A percentile compares a stretch with the other conserved stretches of the same genome.
Evolutionary conservation across 2,113 vertebrate species (phyloP).

Genomic region (Dryoscopus gambensis): DNA sequence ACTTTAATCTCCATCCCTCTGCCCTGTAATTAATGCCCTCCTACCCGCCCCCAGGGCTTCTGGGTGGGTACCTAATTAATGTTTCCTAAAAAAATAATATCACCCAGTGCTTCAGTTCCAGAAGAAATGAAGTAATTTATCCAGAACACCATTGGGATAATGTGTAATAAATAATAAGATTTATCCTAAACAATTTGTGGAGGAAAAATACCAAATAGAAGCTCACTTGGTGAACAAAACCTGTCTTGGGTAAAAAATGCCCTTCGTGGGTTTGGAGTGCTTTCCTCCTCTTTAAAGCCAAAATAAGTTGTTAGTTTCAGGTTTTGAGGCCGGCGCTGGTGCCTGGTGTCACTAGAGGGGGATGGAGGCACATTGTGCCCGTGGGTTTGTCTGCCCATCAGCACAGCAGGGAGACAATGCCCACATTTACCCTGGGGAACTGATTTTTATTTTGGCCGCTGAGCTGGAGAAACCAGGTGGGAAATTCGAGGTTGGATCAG

Average conservation of each 20-base stretch:
- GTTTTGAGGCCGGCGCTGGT: background rate
- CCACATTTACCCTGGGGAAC: background rate
- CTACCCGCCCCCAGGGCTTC: background rate
- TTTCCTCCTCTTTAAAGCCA: background rate
- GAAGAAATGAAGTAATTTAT: background rate
- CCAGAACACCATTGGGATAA: background rate
- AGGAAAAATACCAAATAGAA: background rate
- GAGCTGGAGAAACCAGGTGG: rapidly evolving
- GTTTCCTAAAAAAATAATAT: background rate
- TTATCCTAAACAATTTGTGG: background rate
- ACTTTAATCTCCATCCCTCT: background rate
- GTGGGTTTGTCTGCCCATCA: background rate
- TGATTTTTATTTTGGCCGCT: background rate
- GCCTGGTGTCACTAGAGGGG: slow-evolving; percentile 30
- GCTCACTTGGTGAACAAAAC: background rate
- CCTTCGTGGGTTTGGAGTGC: background rate
- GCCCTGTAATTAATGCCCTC: background rate
- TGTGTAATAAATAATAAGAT: background rate
- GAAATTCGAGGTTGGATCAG: background rate
- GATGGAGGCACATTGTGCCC: background rate
- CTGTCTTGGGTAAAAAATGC: background rate
- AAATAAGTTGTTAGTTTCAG: rapidly evolving
- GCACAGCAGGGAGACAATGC: background rate
- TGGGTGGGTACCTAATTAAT: background rate
- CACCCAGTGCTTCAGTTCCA: background rate